phyloP scores from a whole-genome alignment of 2,888 invertebrate species.

The Phengaris alcon region DNA sequence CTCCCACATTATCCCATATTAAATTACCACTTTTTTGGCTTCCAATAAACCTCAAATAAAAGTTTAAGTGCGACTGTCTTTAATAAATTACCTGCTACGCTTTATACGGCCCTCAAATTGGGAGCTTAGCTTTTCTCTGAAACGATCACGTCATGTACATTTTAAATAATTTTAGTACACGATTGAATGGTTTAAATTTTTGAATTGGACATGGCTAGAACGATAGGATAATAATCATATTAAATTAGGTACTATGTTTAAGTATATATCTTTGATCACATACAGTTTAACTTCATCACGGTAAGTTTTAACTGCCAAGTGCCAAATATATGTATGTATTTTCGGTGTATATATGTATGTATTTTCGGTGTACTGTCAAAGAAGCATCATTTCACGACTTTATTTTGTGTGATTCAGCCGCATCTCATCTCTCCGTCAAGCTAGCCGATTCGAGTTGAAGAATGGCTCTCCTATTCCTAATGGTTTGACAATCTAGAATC shows the following conservation, averaged over 20 bases:
- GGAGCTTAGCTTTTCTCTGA: conserved; percentile 8
- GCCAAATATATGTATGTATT: too few species aligned
- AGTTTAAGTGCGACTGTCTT: conserved; percentile 21
- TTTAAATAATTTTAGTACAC: background rate
- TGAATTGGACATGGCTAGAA: background rate
- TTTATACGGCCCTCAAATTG: background rate
- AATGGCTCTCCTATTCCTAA: too few species aligned
- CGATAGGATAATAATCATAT: too few species aligned
- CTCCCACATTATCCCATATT: conserved; percentile 23
- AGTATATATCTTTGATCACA: too few species aligned
- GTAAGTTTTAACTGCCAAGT: too few species aligned
- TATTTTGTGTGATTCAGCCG: too few species aligned
- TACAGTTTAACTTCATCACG: too few species aligned
- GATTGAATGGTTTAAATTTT: background rate
- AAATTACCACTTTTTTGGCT: conserved; percentile 21
- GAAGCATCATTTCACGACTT: too few species aligned
- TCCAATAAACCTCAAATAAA: conserved; percentile 23
- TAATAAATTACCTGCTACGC: conserved; percentile 2
- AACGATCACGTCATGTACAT: background rate
- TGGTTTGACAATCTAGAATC: background rate
- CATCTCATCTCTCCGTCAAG: too few species aligned
- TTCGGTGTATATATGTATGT: too few species aligned
- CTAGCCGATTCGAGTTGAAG: background rate
- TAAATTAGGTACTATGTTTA: too few species aligned
- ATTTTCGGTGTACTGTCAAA: too few species aligned